These are phyloP conservation scores for Melanotaenia maccullochi DNA, from an alignment of 2,797 vertebrate species.

Conservation along the genomic window DNA sequence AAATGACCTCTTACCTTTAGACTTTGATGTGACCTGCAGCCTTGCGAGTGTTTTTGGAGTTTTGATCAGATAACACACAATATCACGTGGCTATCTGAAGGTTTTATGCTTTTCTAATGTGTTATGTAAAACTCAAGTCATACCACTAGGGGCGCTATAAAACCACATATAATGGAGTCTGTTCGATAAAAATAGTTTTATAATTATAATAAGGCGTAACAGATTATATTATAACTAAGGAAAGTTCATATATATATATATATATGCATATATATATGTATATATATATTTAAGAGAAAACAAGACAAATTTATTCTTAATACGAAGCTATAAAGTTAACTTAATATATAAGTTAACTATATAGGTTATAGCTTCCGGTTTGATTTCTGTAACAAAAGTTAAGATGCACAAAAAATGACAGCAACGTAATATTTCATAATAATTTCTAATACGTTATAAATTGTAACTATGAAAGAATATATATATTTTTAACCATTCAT, in stretches of 20 bases:
- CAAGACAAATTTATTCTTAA: neutral
- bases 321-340: neutral
- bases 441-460: neutral
- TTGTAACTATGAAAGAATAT: neutral
- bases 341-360: no score
- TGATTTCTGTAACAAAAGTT: neutral
- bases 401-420: neutral
- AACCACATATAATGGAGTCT: neutral
- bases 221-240: no score
- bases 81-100: neutral
- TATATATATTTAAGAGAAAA: no score
- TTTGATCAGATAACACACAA: neutral
- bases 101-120: neutral
- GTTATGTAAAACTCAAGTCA: neutral
- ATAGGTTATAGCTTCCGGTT: neutral
- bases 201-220: no score
- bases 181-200: no score
- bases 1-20: constrained; percentile 27
- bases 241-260: no score
- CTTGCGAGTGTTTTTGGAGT: neutral
- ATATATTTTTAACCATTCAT: neutral
- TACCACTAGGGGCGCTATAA: constrained; percentile 7
- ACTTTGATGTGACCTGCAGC: neutral
- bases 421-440: neutral
- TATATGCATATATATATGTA: no score